Conservation (phyloP, 2,797 vertebrate species). For the Typhlichthys eigenmanni region DNA sequence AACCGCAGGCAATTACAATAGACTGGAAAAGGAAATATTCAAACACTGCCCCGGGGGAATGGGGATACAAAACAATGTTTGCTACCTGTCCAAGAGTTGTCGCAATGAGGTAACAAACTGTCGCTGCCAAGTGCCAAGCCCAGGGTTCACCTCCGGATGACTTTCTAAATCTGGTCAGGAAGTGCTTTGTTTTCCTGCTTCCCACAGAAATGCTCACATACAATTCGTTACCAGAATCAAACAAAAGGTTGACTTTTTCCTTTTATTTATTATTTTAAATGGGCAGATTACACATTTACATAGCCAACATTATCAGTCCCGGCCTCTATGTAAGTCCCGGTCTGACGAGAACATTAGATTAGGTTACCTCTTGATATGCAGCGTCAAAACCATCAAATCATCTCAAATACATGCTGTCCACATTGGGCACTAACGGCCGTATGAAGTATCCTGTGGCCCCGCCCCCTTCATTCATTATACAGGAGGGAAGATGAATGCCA, state of each 20-base stretch:
- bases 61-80: constrained; percentile 21
- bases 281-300: constrained; percentile 35
- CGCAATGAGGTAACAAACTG: constrained; percentile 58
- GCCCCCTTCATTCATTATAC: constrained; percentile 24
- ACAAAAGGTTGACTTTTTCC: constrained; percentile 25
- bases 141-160: constrained; percentile 64
- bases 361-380: no score
- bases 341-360: no score
- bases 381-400: no score
- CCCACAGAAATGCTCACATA: constrained; percentile 44
- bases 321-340: no score
- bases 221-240: constrained; percentile 49
- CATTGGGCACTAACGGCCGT: background rate
- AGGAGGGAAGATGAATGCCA: constrained; percentile 64
- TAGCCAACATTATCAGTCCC: background rate
- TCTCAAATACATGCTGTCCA: no score
- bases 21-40: constrained; percentile 19
- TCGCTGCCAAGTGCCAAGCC: constrained; percentile 61
- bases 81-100: constrained; percentile 41
- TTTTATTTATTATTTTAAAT: constrained; percentile 9
- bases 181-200: constrained; percentile 57
- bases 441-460: constrained; percentile 29
- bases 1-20: constrained; percentile 41
- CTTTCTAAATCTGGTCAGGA: constrained; percentile 70
- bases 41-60: constrained; percentile 30